Evolutionary conservation across 2,888 invertebrate species (phyloP), one percentile per base, ranked within the genome.

Genomic region (Ophion ventricosus): DNA sequence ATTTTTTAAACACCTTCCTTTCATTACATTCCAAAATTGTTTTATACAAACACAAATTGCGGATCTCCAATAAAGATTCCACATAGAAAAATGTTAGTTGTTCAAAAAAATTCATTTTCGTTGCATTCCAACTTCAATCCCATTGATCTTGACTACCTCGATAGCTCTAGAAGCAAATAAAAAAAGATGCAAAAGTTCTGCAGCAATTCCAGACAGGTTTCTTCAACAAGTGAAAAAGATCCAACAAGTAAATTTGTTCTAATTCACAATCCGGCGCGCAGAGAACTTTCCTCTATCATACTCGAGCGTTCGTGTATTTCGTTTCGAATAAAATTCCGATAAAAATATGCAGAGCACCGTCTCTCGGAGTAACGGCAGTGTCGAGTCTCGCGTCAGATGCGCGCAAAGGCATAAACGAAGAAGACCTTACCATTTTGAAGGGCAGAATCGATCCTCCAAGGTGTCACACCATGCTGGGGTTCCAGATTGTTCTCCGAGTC

Each of bases 391-490:
- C 14, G 14, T 43, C 1, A 2, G 14, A 49, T 17, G 17, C 17
- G 14, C 49, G 17, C 17, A 49, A 49, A 49, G 14, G 49, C 49
- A 49, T 14, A 14, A 17, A 17, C 14, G 17, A 8, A 17, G 49
- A 1, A 49, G 4, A 20, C 8, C 54, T 88, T 89, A 92, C 91
- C 91, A 92, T 92, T 88, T 87, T 86, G 89, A 88, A 89, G 87
- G 89, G 88, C 83, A 87, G 86, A 86, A 87, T 87, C 86, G 73
- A 85, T 66, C 72, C 85, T 85, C 70, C 83, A 84, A 82, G 85
- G 87, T 83, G 76, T 91, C 87, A 91, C 86, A 89, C 88, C 91
- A 91, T 92, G 85, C 85, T 90, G 87, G 79, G 88, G 80, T 80
- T 87, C 86, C 84, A 83, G 73, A 70, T 82, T 85, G 87, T 87